These are phyloP conservation scores for Amblyopsis hoosieri DNA, from an alignment of 2,797 vertebrate species.

Conservation along the genomic window DNA sequence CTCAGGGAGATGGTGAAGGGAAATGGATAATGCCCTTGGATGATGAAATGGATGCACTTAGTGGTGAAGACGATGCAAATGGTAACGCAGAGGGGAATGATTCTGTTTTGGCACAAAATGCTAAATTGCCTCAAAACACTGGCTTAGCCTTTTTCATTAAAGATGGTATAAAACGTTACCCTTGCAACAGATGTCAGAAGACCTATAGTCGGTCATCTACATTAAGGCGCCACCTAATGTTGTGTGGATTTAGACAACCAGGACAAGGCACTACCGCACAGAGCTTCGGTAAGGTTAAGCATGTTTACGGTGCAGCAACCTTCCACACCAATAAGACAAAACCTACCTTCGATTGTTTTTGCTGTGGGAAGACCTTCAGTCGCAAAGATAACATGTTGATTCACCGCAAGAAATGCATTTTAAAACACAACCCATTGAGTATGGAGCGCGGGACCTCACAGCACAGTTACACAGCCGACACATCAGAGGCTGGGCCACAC, in stretches of 20 bases:
- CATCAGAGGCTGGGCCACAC: conserved; percentile 33
- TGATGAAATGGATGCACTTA: conserved; percentile 68
- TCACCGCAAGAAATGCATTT: conserved; percentile 73
- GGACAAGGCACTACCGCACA: conserved; percentile 23
- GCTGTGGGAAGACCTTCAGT: conserved; percentile 75
- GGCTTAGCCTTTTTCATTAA: conserved; percentile 59
- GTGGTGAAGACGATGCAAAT: conserved; percentile 38
- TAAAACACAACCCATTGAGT: conserved; percentile 32
- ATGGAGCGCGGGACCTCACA: conserved; percentile 15
- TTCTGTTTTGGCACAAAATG: conserved; percentile 21
- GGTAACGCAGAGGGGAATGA: conserved; percentile 22
- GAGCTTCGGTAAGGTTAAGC: conserved; percentile 32
- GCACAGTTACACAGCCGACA: conserved; percentile 28
- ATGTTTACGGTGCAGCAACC: conserved; percentile 6
- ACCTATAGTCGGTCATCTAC: conserved; percentile 75
- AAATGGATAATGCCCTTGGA: conserved; percentile 79
- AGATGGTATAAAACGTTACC: conserved; percentile 71
- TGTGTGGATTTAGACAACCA: conserved; percentile 65
- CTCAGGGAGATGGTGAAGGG: conserved; percentile 48
- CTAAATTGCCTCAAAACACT: conserved; percentile 1
- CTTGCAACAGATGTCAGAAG: conserved; percentile 77
- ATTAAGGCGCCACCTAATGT: conserved; percentile 79
- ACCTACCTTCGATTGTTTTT: conserved; percentile 70
- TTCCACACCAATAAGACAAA: conserved; percentile 39
- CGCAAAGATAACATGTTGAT: conserved; percentile 80